phyloP scores from a whole-genome alignment of 2,797 vertebrate species.

The Sciaenops ocellatus region DNA sequence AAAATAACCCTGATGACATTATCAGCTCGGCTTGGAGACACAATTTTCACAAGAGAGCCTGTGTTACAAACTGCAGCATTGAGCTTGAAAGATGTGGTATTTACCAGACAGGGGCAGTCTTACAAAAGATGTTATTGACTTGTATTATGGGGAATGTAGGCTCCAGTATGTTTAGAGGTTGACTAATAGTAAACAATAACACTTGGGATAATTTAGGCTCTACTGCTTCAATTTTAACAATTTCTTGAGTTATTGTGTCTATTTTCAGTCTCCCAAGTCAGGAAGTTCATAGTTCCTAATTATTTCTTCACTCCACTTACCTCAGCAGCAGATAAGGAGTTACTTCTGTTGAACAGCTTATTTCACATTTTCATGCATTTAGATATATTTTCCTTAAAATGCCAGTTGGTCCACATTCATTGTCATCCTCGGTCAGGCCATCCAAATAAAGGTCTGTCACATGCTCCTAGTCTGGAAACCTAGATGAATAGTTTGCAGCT shows the following conservation, averaged over 20 bases:
- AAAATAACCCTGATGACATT: neutral
- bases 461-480: neutral
- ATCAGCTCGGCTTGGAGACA: constrained; percentile 1
- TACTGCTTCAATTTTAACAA: neutral
- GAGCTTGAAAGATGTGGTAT: constrained; percentile 6
- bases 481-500: constrained; percentile 39
- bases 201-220: neutral
- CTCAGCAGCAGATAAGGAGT: too few relatives aligned
- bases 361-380: neutral
- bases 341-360: neutral
- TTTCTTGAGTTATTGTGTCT: neutral
- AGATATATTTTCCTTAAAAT: neutral
- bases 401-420: neutral
- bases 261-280: neutral
- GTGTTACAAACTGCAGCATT: neutral
- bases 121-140: neutral
- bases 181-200: neutral
- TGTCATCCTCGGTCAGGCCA: neutral
- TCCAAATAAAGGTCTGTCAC: constrained; percentile 49
- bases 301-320: too few relatives aligned
- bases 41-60: neutral
- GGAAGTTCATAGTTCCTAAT: too few relatives aligned
- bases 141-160: neutral
- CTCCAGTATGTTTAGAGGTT: neutral
- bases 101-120: neutral